phyloP scores from a whole-genome alignment of 2,888 invertebrate genomes.

The Omphaloscelis lunosa region DNA sequence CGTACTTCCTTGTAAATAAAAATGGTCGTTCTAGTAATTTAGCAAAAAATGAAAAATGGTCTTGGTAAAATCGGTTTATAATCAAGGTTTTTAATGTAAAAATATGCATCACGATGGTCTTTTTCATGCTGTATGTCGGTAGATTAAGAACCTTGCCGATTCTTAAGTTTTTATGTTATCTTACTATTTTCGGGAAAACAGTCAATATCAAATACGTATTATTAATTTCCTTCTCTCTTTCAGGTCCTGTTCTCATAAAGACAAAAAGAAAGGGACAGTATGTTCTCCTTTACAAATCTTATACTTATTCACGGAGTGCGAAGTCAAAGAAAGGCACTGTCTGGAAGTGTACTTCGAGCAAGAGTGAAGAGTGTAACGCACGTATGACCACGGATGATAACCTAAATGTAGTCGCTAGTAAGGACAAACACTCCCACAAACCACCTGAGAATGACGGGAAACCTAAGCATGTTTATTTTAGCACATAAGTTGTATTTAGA shows the following conservation, averaged over 20 bases:
- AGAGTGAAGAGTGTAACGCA: conserved; percentile 80
- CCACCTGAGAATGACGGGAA: conserved; percentile 72
- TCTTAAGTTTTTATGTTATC: neutral
- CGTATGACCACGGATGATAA: conserved; percentile 79
- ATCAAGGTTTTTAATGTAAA: neutral
- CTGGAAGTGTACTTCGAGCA: conserved; percentile 84
- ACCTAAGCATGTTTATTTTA: conserved; percentile 87
- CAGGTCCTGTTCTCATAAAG: conserved; percentile 85
- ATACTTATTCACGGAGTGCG: conserved; percentile 77
- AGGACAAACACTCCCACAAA: conserved; percentile 78
- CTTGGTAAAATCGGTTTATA: neutral
- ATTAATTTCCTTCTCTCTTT: conserved; percentile 41
- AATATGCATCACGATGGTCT: neutral
- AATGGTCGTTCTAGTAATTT: neutral
- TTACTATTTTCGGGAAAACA: neutral
- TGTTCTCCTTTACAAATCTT: conserved; percentile 78
- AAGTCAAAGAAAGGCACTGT: conserved; percentile 85
- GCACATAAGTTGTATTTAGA: conserved; percentile 66
- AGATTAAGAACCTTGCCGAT: neutral
- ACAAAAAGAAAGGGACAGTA: conserved; percentile 80
- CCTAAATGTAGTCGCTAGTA: conserved; percentile 78
- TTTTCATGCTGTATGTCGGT: neutral
- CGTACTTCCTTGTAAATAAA: neutral
- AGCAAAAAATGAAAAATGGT: neutral
- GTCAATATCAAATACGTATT: neutral